Evolutionary conservation across 2,888 invertebrate species (phyloP), one percentile per base, ranked within the genome.

Genomic region (Torymus tubicola): DNA sequence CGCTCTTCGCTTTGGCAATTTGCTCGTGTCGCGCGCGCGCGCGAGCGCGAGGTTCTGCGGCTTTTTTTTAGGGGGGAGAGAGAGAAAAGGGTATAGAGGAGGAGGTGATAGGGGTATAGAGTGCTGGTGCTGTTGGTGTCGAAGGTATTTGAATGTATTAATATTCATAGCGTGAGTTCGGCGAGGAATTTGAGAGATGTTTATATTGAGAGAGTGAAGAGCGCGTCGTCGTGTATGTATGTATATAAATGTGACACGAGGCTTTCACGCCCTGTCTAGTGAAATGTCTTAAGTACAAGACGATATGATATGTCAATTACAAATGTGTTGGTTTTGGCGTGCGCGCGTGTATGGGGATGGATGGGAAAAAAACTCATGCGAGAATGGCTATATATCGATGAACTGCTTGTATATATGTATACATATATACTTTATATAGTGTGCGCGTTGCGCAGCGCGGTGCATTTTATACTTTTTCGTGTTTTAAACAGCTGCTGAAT

Each of bases 101-200:
- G 31, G 3, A 31, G 31, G 31, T 31, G 31, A 31, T 31, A 31
- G 31, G 31, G 31, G 31, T 5, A 31, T 5, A 31, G 31, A 31
- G 31, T 31, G 3, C 31, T 31, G 24, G 4, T 31, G 31, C 31
- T 31, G 31, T 5, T 31, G 31, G 31, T 31, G 31, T 11, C 14
- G 52, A 16, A 42, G 31, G 1, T 11, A 81, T 76, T 73, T 84
- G 83, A 83, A 83, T 73, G 82, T 78, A 75, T 82, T 74, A 77
- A 78, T 81, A 74, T 81, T 74, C 80, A 78, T 72, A 73, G 52
- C 65, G 76, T 65, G 76, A 75, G 57, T n/a, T 55, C 24, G n/a
- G 14, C 21, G 69, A 14, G 77, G 67, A 80, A 65, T 69, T 73
- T 70, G 64, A 76, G 77, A 55, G 77, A 55, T 65, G 69, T 73